These are phyloP conservation scores for Sycophila texana DNA, from an alignment of 2,888 invertebrate species.

Conservation along the genomic window DNA sequence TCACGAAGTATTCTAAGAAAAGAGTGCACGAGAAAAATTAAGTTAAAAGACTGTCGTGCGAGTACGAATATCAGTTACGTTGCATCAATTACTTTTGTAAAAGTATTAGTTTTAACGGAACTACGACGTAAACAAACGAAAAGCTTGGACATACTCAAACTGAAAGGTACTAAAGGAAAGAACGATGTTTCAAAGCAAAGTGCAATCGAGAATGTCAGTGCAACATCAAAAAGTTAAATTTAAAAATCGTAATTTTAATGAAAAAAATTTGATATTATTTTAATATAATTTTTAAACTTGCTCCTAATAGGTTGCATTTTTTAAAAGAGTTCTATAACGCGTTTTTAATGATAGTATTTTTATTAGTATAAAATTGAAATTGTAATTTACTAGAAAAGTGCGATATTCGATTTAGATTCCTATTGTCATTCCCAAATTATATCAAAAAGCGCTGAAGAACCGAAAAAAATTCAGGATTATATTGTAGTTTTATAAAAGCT, in stretches of 20 bases:
- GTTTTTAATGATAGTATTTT: slow-evolving; percentile 7
- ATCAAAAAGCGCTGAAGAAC: not conserved
- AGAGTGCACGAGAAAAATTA: not conserved
- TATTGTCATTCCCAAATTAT: not conserved
- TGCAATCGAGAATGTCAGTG: slow-evolving; percentile 20
- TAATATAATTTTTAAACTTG: slow-evolving; percentile 32
- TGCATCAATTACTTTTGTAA: not conserved
- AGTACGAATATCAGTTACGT: not conserved
- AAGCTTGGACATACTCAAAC: not conserved
- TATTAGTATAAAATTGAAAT: not conserved
- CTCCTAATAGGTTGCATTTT: slow-evolving; percentile 7
- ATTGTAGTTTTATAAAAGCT: slow-evolving; percentile 20
- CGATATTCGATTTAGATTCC: not conserved
- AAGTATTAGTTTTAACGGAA: slow-evolving; percentile 21
- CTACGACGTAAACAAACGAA: slow-evolving; percentile 11
- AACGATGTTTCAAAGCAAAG: slow-evolving; percentile 3
- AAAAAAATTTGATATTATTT: slow-evolving; percentile 31
- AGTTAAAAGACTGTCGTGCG: slow-evolving; percentile 3
- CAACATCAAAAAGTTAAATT: slow-evolving; percentile 8
- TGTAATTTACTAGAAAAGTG: not conserved
- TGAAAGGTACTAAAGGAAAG: slow-evolving; percentile 22
- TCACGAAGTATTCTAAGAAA: not conserved
- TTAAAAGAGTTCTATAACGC: not conserved
- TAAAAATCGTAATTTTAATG: slow-evolving; percentile 10
- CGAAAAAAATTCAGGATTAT: not conserved